Evolutionary conservation across 2,113 vertebrate species (phyloP), one percentile per base, ranked within the genome.

Genomic region (Carassius auratus): DNA sequence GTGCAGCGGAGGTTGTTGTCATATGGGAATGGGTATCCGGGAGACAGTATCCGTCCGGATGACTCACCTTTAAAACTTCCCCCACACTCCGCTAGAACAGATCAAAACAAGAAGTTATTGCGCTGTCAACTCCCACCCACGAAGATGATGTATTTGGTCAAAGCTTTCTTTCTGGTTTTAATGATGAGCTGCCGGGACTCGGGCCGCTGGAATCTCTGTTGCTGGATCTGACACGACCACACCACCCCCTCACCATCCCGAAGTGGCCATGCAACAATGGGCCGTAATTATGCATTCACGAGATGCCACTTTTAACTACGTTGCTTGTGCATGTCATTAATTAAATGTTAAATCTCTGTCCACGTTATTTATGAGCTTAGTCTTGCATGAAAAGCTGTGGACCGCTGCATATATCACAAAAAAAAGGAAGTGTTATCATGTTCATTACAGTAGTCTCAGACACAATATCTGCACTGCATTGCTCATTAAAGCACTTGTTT

Each of bases 1-100:
- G 96, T 95, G 89, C 98, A 99, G 15, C 95, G 96, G 26, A 99
- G 95, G 90, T 99, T 99, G 93, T 99, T 98, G 94, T 99, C 98
- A 82, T 99, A 99, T 0, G 98, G 98, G 88, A 98, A 98, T n/a
- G 98, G 98, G 89, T 99, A 99, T 1, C 98, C 98, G 17, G 98
- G 98, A 83, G 98, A 99, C 55, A 99, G 94, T 89, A 99, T 98
- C 79, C 97, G 96, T 84, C 98, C 98, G 21, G 97, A 97, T 3
- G 97, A 96, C 89, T 97, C 96, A 81, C 96, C 97, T 94, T 96
- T 97, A 92, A 99, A 98, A 88, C 96, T 96, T 33, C 98, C 97
- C 89, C 98, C 98, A 90, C 98, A 99, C 93, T 99, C 98, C 88
- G 98, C 97, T 99, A 90, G 75, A 68, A 77, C 3, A 83, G 33